A percentile compares a stretch with the other conserved stretches of the same genome.
Conservation (phyloP, 2,113 vertebrate genomes). For the Nipponia nippon region DNA sequence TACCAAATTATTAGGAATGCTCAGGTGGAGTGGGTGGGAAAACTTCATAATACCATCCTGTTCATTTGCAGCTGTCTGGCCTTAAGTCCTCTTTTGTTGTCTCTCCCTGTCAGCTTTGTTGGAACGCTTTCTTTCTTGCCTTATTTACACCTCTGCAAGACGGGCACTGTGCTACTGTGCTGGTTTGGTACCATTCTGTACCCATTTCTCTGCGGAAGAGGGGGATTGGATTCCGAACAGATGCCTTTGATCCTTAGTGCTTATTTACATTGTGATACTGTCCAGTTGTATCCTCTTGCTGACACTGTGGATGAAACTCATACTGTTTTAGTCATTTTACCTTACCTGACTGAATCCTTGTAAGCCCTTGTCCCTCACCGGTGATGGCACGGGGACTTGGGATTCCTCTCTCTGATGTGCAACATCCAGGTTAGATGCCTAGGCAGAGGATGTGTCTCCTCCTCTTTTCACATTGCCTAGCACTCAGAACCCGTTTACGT, state of each 20-base stretch:
- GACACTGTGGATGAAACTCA: not conserved
- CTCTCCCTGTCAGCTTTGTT: not conserved
- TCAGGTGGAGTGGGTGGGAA: not conserved
- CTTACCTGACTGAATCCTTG: not conserved
- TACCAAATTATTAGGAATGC: not conserved
- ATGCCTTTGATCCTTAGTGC: not conserved
- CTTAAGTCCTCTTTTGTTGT: not conserved
- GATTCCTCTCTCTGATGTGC: not conserved
- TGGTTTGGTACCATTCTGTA: not conserved
- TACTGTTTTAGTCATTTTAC: not conserved
- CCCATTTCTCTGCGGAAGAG: not conserved
- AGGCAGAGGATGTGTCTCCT: not conserved
- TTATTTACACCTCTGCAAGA: not conserved
- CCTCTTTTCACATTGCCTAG: not conserved
- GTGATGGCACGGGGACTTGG: not conserved
- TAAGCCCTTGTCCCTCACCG: not conserved
- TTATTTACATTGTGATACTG: not conserved
- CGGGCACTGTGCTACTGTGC: not conserved
- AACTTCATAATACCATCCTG: not conserved
- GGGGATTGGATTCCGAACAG: not conserved
- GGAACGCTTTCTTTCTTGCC: not conserved
- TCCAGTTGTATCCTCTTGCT: not conserved
- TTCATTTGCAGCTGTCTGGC: not conserved
- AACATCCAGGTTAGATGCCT: not conserved
- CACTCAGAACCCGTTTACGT: not conserved